A percentile compares a stretch with the other conserved stretches of the same genome.
Evolutionary conservation across 2,113 vertebrate genomes (phyloP).

Genomic region (Cacatua alba): DNA sequence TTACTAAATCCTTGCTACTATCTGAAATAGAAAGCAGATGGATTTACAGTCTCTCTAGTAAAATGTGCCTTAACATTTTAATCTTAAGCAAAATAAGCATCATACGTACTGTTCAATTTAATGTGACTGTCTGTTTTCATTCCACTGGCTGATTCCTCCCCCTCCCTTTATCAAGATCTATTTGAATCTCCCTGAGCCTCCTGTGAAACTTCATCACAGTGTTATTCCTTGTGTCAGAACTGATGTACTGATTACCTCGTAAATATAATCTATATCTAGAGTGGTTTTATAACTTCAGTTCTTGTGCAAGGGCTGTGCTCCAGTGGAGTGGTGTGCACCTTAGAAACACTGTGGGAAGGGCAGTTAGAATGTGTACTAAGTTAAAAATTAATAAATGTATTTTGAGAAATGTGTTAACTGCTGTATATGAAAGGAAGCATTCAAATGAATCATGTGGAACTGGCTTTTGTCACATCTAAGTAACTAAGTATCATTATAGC

Average conservation of each 20-base stretch:
- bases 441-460: slow-evolving; percentile 16
- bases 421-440: neutral
- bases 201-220: neutral
- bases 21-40: neutral
- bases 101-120: neutral
- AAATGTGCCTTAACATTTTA: neutral
- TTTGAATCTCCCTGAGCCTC: neutral
- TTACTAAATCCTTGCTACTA: neutral
- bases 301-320: neutral
- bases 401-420: slow-evolving; percentile 4
- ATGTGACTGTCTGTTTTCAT: neutral
- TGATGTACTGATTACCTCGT: neutral
- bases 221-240: slow-evolving; percentile 6
- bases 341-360: neutral
- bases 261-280: neutral
- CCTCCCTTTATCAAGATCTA: neutral
- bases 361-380: neutral
- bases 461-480: neutral
- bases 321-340: neutral
- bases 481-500: slow-evolving; percentile 6
- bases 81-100: neutral
- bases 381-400: slow-evolving; percentile 10
- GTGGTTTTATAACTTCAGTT: neutral
- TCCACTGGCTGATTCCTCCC: neutral
- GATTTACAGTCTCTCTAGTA: neutral